These are phyloP conservation scores for Anastrepha ludens DNA, from an alignment of 1,140 invertebrate genomes.

Conservation along the genomic window DNA sequence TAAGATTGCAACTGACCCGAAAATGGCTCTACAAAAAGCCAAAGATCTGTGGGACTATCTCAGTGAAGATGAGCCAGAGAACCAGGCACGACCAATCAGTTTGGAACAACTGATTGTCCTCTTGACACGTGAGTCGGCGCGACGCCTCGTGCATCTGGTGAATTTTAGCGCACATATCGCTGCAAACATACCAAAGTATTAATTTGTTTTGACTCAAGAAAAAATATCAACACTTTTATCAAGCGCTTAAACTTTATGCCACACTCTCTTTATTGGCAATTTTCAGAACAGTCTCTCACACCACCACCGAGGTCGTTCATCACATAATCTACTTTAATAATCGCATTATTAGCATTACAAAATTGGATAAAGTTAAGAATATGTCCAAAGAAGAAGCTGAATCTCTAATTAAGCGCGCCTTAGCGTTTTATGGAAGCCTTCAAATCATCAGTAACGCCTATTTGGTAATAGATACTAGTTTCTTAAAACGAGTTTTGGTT, in stretches of 20 bases:
- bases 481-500: not conserved
- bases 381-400: constrained; percentile 71
- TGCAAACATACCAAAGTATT: constrained; percentile 77
- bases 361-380: constrained; percentile 67
- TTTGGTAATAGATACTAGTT: constrained; percentile 61
- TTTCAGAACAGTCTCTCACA: constrained; percentile 65
- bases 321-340: constrained; percentile 69
- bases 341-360: constrained; percentile 68
- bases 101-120: constrained; percentile 85
- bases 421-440: constrained; percentile 67
- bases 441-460: constrained; percentile 66
- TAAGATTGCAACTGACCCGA: constrained; percentile 85
- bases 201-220: not conserved
- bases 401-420: constrained; percentile 67
- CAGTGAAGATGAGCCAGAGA: constrained; percentile 86
- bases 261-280: not conserved
- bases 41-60: constrained; percentile 82
- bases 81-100: constrained; percentile 85
- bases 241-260: not conserved
- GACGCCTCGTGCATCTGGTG: constrained; percentile 84
- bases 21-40: constrained; percentile 82
- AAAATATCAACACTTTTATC: not conserved
- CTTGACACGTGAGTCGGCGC: constrained; percentile 82
- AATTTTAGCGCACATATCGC: constrained; percentile 79
- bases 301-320: constrained; percentile 69